Base-by-base conservation (phyloP, 2,888 invertebrate genomes). In the Heliconius sara region DNA sequence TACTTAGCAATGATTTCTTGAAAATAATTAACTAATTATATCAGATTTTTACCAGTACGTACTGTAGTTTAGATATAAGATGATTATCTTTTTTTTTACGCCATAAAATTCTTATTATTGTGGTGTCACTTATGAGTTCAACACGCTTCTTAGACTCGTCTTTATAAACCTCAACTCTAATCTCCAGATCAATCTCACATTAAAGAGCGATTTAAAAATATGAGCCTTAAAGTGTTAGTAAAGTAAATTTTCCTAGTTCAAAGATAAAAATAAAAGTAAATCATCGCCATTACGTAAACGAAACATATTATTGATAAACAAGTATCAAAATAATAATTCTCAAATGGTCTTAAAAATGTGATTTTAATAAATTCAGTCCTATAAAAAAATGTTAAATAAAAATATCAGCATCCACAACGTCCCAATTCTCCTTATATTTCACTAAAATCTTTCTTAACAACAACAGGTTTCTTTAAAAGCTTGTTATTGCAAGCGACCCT, bases 381-480 rank as follows among this genome's bases (percentile, higher is more conserved):
- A 22, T 67, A 10, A 67, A 22, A 67, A 67, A 34, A n/a, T 43
- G 6, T 39, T 39, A 10, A 9, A 47, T 47, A 47, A 47, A 47
- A 47, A 47, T 47, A 47, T 19, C 47, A 19, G 3, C 3, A 13
- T 13, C 13, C 13, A 47, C 57, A 60, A 9, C 39, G n/a, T 16
- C 60, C 30, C n/a, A 39, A 39, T 73, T 57, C n/a, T 57, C 13
- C 34, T 73, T 72, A 57, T 34, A 72, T 52, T 60, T 60, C n/a
- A 73, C 9, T 16, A n/a, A 72, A 25, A 73, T 34, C 73, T 73
- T 39, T 34, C 47, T 47, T 25, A 16, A n/a, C 16, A 73, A 60
- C 73, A 73, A 73, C 73, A 60, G 34, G 30, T 73, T 34, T 34
- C 60, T 73, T 73, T 73, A 73, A 60, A 16, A 60, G 73, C 57